These are phyloP conservation scores for Invenusta paracnida DNA, from an alignment of 2,888 invertebrate genomes.

Conservation along the genomic window DNA sequence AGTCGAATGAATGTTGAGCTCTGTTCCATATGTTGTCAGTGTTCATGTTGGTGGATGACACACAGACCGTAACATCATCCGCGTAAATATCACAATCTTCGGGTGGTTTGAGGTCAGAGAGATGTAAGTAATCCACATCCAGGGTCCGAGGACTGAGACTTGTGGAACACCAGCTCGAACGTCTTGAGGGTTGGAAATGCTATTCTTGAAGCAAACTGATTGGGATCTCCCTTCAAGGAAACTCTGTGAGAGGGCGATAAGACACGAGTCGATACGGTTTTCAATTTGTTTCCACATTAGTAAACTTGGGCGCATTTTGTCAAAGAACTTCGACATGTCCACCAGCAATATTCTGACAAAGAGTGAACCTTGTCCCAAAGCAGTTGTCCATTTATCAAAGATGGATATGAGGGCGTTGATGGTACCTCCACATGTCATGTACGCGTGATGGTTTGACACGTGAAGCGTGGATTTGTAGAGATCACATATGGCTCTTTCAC, in stretches of 20 bases:
- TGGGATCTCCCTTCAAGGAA: constrained; percentile 1
- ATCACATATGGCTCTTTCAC: neutral
- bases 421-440: neutral
- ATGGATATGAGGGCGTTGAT: constrained; percentile 30
- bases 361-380: neutral
- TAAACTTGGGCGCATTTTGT: constrained; percentile 23
- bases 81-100: constrained; percentile 4
- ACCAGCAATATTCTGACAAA: constrained; percentile 3
- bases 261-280: neutral
- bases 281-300: constrained; percentile 13
- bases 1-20: constrained; percentile 1
- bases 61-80: constrained; percentile 12
- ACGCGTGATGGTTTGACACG: neutral
- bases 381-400: constrained; percentile 19
- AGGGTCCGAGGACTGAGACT: neutral
- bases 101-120: constrained; percentile 31
- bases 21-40: neutral
- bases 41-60: neutral
- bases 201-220: constrained; percentile 24
- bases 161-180: neutral
- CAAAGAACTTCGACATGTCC: constrained; percentile 20
- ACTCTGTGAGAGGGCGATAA: constrained; percentile 22
- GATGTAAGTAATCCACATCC: constrained; percentile 10
- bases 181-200: neutral
- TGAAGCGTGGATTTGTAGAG: neutral